Conservation (phyloP, 1,140 invertebrate genomes). For the Carposina sasakii region DNA sequence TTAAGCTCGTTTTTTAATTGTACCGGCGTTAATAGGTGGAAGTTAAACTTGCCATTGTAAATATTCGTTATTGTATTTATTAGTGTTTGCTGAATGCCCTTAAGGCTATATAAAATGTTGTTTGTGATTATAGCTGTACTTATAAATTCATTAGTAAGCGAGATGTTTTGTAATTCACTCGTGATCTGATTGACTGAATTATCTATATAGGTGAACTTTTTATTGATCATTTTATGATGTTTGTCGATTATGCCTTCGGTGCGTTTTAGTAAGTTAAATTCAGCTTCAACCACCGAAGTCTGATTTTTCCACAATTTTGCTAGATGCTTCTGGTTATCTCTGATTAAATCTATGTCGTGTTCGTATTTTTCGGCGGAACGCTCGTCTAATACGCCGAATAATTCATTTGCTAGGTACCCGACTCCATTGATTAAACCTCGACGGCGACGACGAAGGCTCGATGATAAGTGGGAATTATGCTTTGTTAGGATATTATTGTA, state of each 20-base stretch:
- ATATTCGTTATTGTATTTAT: conserved; percentile 20
- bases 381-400: conserved; percentile 20
- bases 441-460: conserved; percentile 15
- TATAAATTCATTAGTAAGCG: conserved; percentile 14
- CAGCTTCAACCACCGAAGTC: conserved; percentile 7
- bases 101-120: conserved; percentile 12
- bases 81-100: conserved; percentile 13
- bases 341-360: conserved; percentile 10
- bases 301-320: conserved; percentile 10
- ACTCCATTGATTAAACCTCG: conserved; percentile 28
- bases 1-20: conserved; percentile 14
- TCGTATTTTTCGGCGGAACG: conserved; percentile 14
- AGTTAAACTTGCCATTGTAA: conserved; percentile 19
- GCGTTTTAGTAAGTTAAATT: conserved; percentile 10
- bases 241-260: conserved; percentile 11
- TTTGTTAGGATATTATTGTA: conserved; percentile 25
- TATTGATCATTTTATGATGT: conserved; percentile 12
- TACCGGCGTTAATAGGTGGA: conserved; percentile 14
- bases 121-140: conserved; percentile 10
- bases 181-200: not conserved
- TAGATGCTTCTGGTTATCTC: conserved; percentile 12
- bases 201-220: not conserved
- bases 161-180: conserved; percentile 7
- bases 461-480: conserved; percentile 1
- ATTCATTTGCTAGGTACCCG: conserved; percentile 23